phyloP scores from a whole-genome alignment of 2,797 vertebrate genomes.

The Chaenodraco wilsoni region DNA sequence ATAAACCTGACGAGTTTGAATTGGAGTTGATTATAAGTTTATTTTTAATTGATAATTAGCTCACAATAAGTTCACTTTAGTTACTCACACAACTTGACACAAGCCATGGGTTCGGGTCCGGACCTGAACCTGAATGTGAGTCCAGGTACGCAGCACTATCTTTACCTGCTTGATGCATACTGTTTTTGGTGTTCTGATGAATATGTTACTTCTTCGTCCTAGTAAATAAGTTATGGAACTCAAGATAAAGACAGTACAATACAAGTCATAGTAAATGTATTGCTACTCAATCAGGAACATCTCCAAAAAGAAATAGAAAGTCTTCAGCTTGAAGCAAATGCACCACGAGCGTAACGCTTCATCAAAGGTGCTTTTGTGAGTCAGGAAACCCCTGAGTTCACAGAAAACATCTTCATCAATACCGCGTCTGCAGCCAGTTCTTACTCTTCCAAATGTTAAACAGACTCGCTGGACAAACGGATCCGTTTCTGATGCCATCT shows the following conservation, averaged over 20 bases:
- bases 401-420: conserved; percentile 39
- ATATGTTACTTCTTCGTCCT: not conserved
- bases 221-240: not conserved
- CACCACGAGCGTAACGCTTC: not conserved
- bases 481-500: conserved; percentile 23
- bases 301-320: not conserved
- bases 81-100: too few relatives aligned
- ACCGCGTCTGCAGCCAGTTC: conserved; percentile 39
- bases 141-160: too few relatives aligned
- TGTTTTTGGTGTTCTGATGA: not conserved
- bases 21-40: too few relatives aligned
- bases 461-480: conserved; percentile 28
- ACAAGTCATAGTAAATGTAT: conserved; percentile 10
- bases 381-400: conserved; percentile 44
- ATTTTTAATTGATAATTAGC: too few relatives aligned
- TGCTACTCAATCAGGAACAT: conserved; percentile 3
- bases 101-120: too few relatives aligned
- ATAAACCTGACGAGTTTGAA: too few relatives aligned
- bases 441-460: conserved; percentile 36
- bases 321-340: conserved; percentile 6
- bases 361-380: conserved; percentile 37
- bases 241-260: not conserved
- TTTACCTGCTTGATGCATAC: not conserved
- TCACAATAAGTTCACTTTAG: too few relatives aligned
- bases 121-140: too few relatives aligned